Evolutionary conservation across 2,888 invertebrate species (phyloP).

Genomic region (Anarsia innoxiella): DNA sequence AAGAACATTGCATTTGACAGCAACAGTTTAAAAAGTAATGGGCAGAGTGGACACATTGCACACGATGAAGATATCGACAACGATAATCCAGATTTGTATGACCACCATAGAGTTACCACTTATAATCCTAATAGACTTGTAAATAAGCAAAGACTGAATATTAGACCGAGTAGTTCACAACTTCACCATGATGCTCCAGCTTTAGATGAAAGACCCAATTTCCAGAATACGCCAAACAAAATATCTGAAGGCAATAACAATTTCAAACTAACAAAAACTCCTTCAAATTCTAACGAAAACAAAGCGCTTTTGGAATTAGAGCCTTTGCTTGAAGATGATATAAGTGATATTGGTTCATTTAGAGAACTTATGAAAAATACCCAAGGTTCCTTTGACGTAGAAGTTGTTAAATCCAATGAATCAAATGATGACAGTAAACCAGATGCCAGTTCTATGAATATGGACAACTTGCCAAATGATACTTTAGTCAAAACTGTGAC

Average conservation of each 20-base stretch:
- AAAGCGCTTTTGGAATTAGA: slow-evolving; percentile 72
- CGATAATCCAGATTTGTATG: slow-evolving; percentile 60
- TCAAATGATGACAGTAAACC: slow-evolving; percentile 53
- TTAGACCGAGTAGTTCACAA: slow-evolving; percentile 42
- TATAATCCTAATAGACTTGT: slow-evolving; percentile 61
- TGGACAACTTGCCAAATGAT: slow-evolving; percentile 49
- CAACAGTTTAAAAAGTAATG: slow-evolving; percentile 65
- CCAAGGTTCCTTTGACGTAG: slow-evolving; percentile 66
- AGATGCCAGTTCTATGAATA: slow-evolving; percentile 59
- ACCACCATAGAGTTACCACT: slow-evolving; percentile 62
- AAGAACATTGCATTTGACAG: slow-evolving; percentile 65
- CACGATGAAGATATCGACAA: slow-evolving; percentile 59
- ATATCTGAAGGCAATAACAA: slow-evolving; percentile 23
- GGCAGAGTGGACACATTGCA: slow-evolving; percentile 54
- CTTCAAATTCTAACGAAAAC: slow-evolving; percentile 52
- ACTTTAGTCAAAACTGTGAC: slow-evolving; percentile 10
- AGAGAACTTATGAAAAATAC: slow-evolving; percentile 66
- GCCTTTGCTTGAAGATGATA: slow-evolving; percentile 75
- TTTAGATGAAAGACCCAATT: slow-evolving; percentile 32
- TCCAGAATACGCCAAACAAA: slow-evolving; percentile 30
- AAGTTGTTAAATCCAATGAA: slow-evolving; percentile 69
- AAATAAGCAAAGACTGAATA: slow-evolving; percentile 53
- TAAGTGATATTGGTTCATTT: slow-evolving; percentile 65
- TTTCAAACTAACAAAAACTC: slow-evolving; percentile 11
- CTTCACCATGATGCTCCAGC: slow-evolving; percentile 40